phyloP scores from a whole-genome alignment of 2,888 invertebrate species.

The Zelleria hepariella region DNA sequence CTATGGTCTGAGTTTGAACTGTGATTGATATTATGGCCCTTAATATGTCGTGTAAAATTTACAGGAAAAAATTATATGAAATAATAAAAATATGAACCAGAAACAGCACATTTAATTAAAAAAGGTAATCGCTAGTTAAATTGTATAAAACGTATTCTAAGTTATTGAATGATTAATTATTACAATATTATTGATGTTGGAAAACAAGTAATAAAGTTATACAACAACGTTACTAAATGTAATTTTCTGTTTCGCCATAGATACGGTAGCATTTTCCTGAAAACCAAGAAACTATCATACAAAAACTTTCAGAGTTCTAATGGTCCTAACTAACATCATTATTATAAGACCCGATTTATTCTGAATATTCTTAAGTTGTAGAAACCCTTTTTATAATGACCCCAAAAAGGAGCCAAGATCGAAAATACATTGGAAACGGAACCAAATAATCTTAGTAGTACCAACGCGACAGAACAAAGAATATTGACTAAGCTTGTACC shows the following conservation, averaged over 20 bases:
- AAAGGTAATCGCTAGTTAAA: background rate
- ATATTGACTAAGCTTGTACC: constrained; percentile 6
- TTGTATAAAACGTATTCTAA: constrained; percentile 17
- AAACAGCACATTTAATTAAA: background rate
- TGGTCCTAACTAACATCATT: too few relatives aligned
- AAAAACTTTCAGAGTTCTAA: too few relatives aligned
- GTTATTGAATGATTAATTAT: constrained; percentile 30
- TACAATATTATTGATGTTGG: background rate
- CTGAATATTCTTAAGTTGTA: background rate
- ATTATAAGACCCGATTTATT: background rate
- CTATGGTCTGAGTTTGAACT: too few relatives aligned
- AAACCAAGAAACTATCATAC: too few relatives aligned
- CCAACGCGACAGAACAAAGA: constrained; percentile 4
- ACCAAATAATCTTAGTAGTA: background rate
- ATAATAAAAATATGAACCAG: background rate
- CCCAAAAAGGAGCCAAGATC: background rate
- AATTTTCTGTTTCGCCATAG: background rate
- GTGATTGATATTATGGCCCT: too few relatives aligned
- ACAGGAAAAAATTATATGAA: background rate
- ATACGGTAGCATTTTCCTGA: too few relatives aligned
- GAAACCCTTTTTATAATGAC: too few relatives aligned
- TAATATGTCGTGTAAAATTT: too few relatives aligned
- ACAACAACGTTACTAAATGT: constrained; percentile 18
- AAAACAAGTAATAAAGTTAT: constrained; percentile 35
- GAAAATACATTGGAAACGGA: background rate